Conservation (phyloP, 2,888 invertebrate genomes). For the Plebejus melissa region DNA sequence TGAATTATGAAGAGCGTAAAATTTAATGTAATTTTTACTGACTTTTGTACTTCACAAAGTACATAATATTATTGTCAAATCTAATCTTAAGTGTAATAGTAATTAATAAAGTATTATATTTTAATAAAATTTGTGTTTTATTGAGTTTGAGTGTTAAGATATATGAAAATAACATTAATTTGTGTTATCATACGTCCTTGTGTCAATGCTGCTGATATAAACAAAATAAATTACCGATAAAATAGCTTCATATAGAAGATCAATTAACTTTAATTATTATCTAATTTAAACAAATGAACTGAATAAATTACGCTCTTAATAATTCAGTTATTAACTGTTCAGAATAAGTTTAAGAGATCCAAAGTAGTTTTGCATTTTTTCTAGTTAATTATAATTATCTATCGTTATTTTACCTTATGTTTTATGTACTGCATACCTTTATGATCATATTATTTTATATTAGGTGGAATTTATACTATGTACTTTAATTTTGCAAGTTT, state of each 20-base stretch:
- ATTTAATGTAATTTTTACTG: neutral
- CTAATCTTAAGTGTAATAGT: neutral
- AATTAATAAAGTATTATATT: conserved; percentile 13
- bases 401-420: neutral
- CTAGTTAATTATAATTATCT: neutral
- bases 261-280: neutral
- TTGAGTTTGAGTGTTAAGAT: neutral
- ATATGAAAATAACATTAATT: neutral
- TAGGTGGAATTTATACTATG: neutral
- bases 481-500: neutral
- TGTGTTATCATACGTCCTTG: neutral
- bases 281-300: neutral
- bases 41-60: neutral
- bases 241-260: neutral
- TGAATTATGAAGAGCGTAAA: conserved; percentile 18
- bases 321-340: neutral
- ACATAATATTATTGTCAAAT: neutral
- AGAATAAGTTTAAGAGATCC: neutral
- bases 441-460: neutral
- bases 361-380: conserved; percentile 18
- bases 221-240: neutral
- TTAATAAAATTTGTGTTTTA: conserved; percentile 13
- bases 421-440: neutral
- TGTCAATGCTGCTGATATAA: no score
- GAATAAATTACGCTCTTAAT: conserved; percentile 7